These are phyloP conservation scores for Dipus sagitta DNA, from an alignment of 2,797 vertebrate genomes.

Conservation along the genomic window DNA sequence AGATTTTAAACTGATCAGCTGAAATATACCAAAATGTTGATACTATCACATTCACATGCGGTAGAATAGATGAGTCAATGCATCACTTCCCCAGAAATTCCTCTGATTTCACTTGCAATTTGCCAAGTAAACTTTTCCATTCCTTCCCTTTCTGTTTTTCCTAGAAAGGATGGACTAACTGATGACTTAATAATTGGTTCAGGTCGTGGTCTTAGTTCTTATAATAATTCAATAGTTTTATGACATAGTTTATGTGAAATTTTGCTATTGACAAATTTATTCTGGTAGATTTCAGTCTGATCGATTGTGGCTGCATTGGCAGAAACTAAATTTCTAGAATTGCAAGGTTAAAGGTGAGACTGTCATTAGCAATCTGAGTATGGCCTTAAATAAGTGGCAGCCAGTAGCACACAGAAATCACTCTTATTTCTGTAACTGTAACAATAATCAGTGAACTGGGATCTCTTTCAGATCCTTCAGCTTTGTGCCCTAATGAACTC, in stretches of 20 bases:
- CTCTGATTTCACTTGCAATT: not conserved
- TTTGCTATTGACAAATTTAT: conserved; percentile 39
- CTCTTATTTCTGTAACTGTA: not conserved
- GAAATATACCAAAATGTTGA: conserved; percentile 9
- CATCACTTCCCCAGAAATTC: not conserved
- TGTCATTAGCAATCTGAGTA: not conserved
- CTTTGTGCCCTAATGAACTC: not conserved
- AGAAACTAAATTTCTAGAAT: not conserved
- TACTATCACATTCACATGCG: too few species aligned
- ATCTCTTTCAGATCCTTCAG: not conserved
- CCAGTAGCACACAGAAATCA: not conserved
- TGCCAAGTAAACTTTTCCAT: not conserved
- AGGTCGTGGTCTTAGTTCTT: not conserved
- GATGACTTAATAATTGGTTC: conserved; percentile 13
- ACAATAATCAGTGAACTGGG: not conserved
- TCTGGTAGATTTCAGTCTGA: conserved; percentile 27
- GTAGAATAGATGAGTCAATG: too few species aligned
- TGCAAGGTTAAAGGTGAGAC: not conserved
- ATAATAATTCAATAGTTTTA: conserved; percentile 13
- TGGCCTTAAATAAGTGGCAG: not conserved
- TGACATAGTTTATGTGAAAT: not conserved
- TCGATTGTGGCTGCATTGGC: not conserved
- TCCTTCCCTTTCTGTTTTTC: not conserved
- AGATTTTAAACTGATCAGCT: not conserved
- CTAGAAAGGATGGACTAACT: not conserved